These are phyloP conservation scores for Zaprionus inermis DNA, from an alignment of 1,140 invertebrate species.

Conservation along the genomic window DNA sequence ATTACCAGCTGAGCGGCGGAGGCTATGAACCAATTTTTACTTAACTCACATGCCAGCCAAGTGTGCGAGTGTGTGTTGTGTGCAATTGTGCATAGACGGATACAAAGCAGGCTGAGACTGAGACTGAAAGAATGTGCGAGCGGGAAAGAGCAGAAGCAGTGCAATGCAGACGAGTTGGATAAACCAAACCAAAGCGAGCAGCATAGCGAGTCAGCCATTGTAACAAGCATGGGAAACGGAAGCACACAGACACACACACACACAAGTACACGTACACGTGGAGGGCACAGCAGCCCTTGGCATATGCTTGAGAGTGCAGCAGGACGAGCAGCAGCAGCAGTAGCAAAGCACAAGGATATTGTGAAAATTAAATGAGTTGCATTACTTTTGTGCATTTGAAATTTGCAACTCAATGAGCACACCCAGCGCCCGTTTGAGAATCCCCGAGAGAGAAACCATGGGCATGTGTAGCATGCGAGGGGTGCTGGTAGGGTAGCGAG, in stretches of 20 bases:
- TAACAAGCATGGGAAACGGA: conserved; percentile 67
- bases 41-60: conserved; percentile 61
- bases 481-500: conserved; percentile 5
- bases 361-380: conserved; percentile 80
- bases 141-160: not conserved
- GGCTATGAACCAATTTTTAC: conserved; percentile 71
- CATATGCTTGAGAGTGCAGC: conserved; percentile 55
- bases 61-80: conserved; percentile 42
- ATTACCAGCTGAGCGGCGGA: conserved; percentile 38
- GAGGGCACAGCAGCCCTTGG: conserved; percentile 26
- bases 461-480: not conserved
- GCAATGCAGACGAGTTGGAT: conserved; percentile 1
- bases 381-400: conserved; percentile 81
- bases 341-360: conserved; percentile 74
- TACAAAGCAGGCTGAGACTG: conserved; percentile 57
- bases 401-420: conserved; percentile 80
- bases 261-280: conserved; percentile 1
- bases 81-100: conserved; percentile 76
- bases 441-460: conserved; percentile 1
- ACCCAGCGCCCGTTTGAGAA: conserved; percentile 19
- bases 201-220: conserved; percentile 58
- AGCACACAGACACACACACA: conserved; percentile 28
- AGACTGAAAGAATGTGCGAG: conserved; percentile 3
- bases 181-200: conserved; percentile 19
- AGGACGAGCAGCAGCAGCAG: conserved; percentile 14